These are phyloP conservation scores for Nipponia nippon DNA, from an alignment of 2,113 vertebrate genomes.

Conservation along the genomic window DNA sequence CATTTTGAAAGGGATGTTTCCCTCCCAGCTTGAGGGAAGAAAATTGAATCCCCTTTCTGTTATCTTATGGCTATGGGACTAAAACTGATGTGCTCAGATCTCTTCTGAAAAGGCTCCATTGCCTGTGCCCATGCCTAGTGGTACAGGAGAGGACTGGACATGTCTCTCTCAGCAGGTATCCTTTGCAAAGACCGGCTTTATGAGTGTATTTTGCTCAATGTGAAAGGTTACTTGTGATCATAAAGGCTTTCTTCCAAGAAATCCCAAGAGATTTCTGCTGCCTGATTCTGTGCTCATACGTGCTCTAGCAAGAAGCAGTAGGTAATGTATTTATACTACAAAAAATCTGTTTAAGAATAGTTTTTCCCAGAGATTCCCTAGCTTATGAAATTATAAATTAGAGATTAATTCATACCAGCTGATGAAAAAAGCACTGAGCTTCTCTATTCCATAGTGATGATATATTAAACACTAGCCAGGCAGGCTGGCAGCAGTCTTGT, in stretches of 20 bases:
- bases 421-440: neutral
- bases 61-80: neutral
- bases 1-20: constrained; percentile 43
- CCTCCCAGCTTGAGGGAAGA: constrained; percentile 15
- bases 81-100: neutral
- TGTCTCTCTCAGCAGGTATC: neutral
- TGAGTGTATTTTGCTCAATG: neutral
- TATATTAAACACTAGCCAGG: too few relatives aligned
- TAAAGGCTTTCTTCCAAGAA: neutral
- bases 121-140: neutral
- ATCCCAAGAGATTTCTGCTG: neutral
- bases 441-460: neutral
- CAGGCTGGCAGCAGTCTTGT: too few relatives aligned
- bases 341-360: neutral
- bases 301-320: neutral
- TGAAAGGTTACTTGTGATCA: neutral
- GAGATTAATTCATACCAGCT: neutral
- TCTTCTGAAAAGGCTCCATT: neutral
- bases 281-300: neutral
- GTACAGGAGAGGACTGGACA: neutral
- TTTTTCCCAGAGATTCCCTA: neutral
- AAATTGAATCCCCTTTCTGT: constrained; percentile 12
- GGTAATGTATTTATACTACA: neutral
- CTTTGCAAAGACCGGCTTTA: neutral
- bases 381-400: neutral